phyloP scores from a whole-genome alignment of 2,797 vertebrate species.

The Lutjanus campechanus region DNA sequence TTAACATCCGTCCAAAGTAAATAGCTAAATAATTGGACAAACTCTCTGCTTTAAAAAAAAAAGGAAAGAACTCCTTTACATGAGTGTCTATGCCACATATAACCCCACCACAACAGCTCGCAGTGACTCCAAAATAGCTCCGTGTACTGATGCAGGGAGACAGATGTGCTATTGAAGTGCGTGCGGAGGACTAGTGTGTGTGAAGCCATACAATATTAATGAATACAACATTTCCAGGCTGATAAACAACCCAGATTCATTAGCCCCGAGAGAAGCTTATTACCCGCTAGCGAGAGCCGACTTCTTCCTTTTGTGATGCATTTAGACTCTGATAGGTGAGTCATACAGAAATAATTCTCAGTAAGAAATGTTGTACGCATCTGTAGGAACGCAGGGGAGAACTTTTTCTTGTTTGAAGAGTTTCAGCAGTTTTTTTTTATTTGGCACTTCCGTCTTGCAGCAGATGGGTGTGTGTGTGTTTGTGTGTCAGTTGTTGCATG shows the following conservation, averaged over 20 bases:
- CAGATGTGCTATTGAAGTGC: conserved; percentile 61
- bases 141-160: conserved; percentile 42
- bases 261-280: conserved; percentile 61
- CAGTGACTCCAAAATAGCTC: conserved; percentile 42
- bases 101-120: conserved; percentile 22
- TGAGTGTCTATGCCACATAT: conserved; percentile 18
- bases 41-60: conserved; percentile 7
- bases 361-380: conserved; percentile 1
- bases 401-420: conserved; percentile 45
- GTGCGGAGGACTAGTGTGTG: conserved; percentile 43
- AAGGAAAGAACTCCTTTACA: conserved; percentile 6
- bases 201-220: conserved; percentile 76
- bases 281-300: conserved; percentile 39
- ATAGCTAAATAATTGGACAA: conserved; percentile 55
- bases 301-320: conserved; percentile 55
- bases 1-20: conserved; percentile 17
- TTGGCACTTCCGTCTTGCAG: conserved; percentile 21
- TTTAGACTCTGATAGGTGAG: conserved; percentile 62
- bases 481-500: conserved; percentile 34
- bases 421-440: conserved; percentile 37
- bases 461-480: conserved; percentile 29
- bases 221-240: conserved; percentile 69
- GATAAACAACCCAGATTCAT: conserved; percentile 76
- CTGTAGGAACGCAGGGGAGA: conserved; percentile 21
- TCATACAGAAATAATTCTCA: conserved; percentile 49